A percentile compares a stretch with the other conserved stretches of the same genome.
These are phyloP conservation scores for Lagopus leucura DNA, from an alignment of 2,113 vertebrate genomes.

Conservation along the genomic window DNA sequence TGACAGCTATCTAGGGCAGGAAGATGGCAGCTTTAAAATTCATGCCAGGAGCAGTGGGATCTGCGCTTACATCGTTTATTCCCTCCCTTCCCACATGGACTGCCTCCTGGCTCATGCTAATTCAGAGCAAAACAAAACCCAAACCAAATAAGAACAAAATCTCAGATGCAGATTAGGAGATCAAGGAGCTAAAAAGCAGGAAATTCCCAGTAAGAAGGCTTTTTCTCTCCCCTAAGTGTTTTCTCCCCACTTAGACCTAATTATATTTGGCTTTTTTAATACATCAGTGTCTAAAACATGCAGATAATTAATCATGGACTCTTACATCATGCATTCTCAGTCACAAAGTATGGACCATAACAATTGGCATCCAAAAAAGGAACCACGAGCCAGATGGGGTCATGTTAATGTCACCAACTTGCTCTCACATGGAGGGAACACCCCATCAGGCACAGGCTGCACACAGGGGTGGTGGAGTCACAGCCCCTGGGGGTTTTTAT, in stretches of 20 bases:
- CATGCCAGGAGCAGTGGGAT: not conserved
- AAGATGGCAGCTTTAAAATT: not conserved
- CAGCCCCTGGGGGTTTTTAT: no score
- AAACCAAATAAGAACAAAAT: not conserved
- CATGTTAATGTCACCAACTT: not conserved
- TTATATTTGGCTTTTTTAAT: not conserved
- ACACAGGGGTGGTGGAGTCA: no score
- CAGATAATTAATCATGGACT: not conserved
- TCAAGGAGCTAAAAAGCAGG: constrained; percentile 26
- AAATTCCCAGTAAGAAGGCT: constrained; percentile 1
- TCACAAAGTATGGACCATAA: not conserved
- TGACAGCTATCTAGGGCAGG: constrained; percentile 6
- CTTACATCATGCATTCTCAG: not conserved
- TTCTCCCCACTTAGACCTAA: not conserved
- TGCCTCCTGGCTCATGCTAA: not conserved
- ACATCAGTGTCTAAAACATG: not conserved
- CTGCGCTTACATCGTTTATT: not conserved
- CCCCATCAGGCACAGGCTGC: not conserved
- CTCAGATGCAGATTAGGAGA: constrained; percentile 42
- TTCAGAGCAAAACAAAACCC: constrained; percentile 38
- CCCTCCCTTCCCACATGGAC: not conserved
- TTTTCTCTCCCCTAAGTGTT: not conserved
- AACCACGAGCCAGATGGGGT: rapidly evolving
- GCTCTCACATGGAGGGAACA: not conserved
- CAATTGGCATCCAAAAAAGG: not conserved